Base-by-base conservation (phyloP, 2,113 vertebrate species). In the Nannospalax galili region DNA sequence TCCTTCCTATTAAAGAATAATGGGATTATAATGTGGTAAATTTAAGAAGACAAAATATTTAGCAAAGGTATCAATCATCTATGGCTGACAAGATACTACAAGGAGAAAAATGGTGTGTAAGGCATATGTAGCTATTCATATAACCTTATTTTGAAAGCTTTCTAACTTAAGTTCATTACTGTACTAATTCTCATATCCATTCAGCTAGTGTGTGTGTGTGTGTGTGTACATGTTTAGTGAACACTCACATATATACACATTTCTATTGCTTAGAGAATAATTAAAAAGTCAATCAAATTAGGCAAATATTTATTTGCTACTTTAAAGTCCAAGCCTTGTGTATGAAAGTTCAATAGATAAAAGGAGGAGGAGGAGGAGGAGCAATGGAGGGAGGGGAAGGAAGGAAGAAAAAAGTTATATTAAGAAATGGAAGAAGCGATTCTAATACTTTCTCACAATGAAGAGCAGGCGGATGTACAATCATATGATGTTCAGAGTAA, bases 1-100 rank as follows among this genome's bases (percentile, higher is more conserved):
- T 81, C 1, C 19, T 75, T 94, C 77, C 10, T 45, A 35, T 56
- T 56, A 65, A 92, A 93, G 28, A 24, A 78, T 28, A 84, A 2
- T 72, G 81, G 11, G 11, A 93, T 92, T 80, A 5, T 58, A 73
- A 90, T 84, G 45, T 78, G 17, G 35, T 26, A 12, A 93, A 15
- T 42, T 93, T 87, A 95, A 89, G 40, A 96, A 92, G 32, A 79
- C 35, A 78, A 97, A 97, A 94, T 79, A 91, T 65, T 92, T 35
- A 97, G 24, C n/a, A 92, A 94, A 86, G 82, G 22, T 11, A 62
- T 69, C 65, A 82, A 65, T 65, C 15, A 86, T 64, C 48, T 78
- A 56, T 64, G 37, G 58, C 42, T 95, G 42, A 84, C 58, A 90
- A 93, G 32, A 73, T 72, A 92, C 22, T 32, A 28, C 17, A 26